Base-by-base conservation (phyloP, 2,113 vertebrate species). In the Platichthys flesus region DNA sequence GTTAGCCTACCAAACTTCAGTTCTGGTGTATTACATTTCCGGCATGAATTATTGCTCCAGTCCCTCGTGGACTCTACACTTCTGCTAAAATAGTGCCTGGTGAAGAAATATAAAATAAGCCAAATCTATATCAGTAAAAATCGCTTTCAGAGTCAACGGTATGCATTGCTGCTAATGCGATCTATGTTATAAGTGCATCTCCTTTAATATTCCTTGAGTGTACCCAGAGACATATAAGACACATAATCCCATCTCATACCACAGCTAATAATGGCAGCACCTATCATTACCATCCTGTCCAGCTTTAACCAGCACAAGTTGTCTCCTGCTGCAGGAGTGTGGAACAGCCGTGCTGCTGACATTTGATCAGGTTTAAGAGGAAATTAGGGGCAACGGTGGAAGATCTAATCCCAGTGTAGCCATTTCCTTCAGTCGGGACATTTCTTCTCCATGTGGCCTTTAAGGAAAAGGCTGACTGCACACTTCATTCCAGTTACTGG, bases 321-420 rank as follows among this genome's bases (percentile, higher is more conserved):
- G 80, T 73, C 71, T 49, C 24, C 52, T 37, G 35, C 35, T 37
- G 35, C 35, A 37, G 35, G 9, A 37, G 2, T 65, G 66, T 55
- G 74, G 65, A 70, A 65, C 24, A 78, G 40, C 40, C 58, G 6
- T 77, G 59, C 72, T 66, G 67, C 72, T 91, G 90, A 86, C 90
- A 93, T 92, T 91, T 88, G 86, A 85, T 88, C 71, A 69, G 78
- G 57, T 90, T 91, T 73, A 85, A 89, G 64, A 89, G 77, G 58
- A 92, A 89, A 88, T 91, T 66, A 81, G 61, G 35, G 20, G 37
- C 4, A 4, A 20, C 2, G 21, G 28, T 82, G 62, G 66, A 77
- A 84, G 79, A 86, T 75, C 66, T 79, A 81, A 85, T 88, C 81
- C 80, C 78, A 81, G 60, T 37, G 73, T 78, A 70, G 83, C 76